Evolutionary conservation across 2,797 vertebrate species (phyloP), one percentile per base, ranked within the genome.

Genomic region (Acanthopagrus latus): DNA sequence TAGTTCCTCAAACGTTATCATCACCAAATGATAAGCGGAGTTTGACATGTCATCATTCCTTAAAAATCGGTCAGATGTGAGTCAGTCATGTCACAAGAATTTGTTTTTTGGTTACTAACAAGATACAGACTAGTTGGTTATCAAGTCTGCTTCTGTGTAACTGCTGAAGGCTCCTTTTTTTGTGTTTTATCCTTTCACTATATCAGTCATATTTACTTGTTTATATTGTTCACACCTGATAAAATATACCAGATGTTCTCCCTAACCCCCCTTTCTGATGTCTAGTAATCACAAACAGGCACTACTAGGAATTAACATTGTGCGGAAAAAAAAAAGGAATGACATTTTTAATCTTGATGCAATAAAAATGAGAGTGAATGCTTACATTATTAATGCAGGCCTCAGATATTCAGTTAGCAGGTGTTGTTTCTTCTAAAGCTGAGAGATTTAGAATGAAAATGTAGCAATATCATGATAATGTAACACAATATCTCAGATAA

Each of bases 181-280:
- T 3, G 10, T 58, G 20, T 23, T 48, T 13, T 41, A 64, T 51
- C 33, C n/a, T 21, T 14, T 41, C 33, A n/a, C 11, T 68, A 7
- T 55, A 50, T 67, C 29, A 18, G 41, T 33, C 1, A 41, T 27
- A 58, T 63, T 4, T 29, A 7, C 7, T 48, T 4, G 4, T 44
- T 33, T 11, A 5, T 16, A 21, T 54, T 25, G 38, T 16, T 58
- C 44, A 21, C 23, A 60, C 7, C 14, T 62, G 21, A 57, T 55
- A 13, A 79, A 60, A 64, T 75, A 59, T 64, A 29, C 25, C 21
- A 46, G 17, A 59, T 66, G 64, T 81, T 41, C 59, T 48, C 51
- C 9, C 17, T 57, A 43, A 43, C 64, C 27, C 20, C 1, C 23
- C 16, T 44, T 71, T 14, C 33, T 46, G 7, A 50, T 59, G 14